These are phyloP conservation scores for Microtus oregoni DNA, from an alignment of 2,113 vertebrate species.

Conservation along the genomic window DNA sequence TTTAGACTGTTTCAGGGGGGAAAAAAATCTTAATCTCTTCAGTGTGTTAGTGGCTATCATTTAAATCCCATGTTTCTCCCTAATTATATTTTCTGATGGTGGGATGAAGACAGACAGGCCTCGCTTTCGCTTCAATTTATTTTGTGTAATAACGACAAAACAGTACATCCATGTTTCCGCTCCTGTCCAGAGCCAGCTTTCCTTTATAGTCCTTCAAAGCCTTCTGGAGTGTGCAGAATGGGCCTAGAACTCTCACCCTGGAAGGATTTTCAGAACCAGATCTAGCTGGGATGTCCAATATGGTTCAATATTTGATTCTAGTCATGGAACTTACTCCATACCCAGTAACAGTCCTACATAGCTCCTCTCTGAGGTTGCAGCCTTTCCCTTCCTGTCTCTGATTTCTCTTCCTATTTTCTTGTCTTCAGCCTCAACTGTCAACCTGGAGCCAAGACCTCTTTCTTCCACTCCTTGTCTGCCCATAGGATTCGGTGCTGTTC, in stretches of 20 bases:
- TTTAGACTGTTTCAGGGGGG: constrained; percentile 50
- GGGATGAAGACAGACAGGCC: constrained; percentile 58
- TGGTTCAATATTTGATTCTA: neutral
- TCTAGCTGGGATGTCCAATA: neutral
- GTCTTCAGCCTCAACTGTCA: neutral
- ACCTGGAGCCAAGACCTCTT: neutral
- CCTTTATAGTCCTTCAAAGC: constrained; percentile 34
- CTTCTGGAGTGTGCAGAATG: neutral
- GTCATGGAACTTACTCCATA: neutral
- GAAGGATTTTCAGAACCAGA: neutral
- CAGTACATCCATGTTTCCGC: constrained; percentile 38
- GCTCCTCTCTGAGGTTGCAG: neutral
- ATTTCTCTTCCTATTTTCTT: neutral
- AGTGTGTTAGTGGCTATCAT: constrained; percentile 62
- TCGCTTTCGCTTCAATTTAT: constrained; percentile 63
- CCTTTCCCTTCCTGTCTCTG: neutral
- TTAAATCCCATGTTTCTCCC: constrained; percentile 65
- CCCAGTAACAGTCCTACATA: neutral
- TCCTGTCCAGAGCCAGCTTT: constrained; percentile 47
- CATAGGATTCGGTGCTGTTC: neutral
- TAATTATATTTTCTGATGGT: constrained; percentile 75
- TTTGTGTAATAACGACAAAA: constrained; percentile 69
- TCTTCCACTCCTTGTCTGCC: neutral
- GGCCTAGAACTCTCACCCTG: constrained; percentile 6
- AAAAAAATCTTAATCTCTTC: constrained; percentile 69